These are phyloP conservation scores for Charaxes varanes DNA, from an alignment of 1,140 invertebrate species.

Conservation along the genomic window DNA sequence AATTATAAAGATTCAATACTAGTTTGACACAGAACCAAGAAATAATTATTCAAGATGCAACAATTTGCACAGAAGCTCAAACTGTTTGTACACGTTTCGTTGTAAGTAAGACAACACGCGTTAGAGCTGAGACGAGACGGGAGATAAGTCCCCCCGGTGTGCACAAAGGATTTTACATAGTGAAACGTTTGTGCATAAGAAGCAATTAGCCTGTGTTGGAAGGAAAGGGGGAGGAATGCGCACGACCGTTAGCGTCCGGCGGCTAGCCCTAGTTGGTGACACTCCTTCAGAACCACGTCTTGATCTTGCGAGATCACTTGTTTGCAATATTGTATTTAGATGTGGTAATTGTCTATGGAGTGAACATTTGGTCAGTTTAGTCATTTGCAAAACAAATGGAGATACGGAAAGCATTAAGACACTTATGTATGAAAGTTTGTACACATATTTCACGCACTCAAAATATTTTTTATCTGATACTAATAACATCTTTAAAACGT, in stretches of 20 bases:
- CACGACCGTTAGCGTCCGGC: constrained; percentile 62
- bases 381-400: too few relatives aligned
- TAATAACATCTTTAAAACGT: too few relatives aligned
- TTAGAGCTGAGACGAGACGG: neutral
- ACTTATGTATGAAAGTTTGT: too few relatives aligned
- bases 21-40: too few relatives aligned
- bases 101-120: constrained; percentile 1
- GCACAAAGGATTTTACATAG: constrained; percentile 5
- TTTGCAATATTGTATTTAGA: neutral
- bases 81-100: neutral
- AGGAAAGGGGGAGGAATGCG: constrained; percentile 50
- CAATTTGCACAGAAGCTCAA: too few relatives aligned
- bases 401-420: too few relatives aligned
- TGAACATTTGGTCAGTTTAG: too few relatives aligned
- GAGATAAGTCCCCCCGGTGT: neutral
- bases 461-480: too few relatives aligned
- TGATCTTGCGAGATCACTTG: constrained; percentile 6
- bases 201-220: constrained; percentile 51
- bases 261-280: constrained; percentile 43
- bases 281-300: constrained; percentile 21
- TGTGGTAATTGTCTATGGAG: too few relatives aligned
- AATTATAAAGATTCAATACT: too few relatives aligned
- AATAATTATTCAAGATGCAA: too few relatives aligned
- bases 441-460: too few relatives aligned
- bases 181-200: constrained; percentile 41